Base-by-base conservation (phyloP, 2,888 invertebrate species). In the Orgyia antiqua region DNA sequence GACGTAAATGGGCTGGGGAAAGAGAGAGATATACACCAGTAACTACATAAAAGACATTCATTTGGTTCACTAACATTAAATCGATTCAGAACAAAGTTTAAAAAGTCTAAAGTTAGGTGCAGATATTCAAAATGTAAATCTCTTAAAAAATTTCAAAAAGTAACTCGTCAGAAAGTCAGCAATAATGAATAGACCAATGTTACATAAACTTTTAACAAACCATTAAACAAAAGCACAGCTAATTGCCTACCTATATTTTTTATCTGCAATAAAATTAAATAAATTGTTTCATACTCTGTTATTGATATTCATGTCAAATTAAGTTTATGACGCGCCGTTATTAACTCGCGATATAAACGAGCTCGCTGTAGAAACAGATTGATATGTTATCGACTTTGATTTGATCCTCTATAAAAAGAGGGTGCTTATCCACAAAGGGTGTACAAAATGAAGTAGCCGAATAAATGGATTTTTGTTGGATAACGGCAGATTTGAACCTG, bases 381-480 rank as follows among this genome's bases (percentile, higher is more conserved):
- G 23, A 29, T 43, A 42, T 13, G 31, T 37, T 35, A 41, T 50
- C 28, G 33, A 36, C 31, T 45, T 36, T 45, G 42, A 48, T 48
- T 47, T 44, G 33, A 47, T 44, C 31, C 31, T 47, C 24, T 31
- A 13, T 26, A 15, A 47, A 39, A 46, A 35, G 39, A 41, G 44
- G 44, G 40, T 43, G 39, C 13, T 25, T 27, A 24, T 33, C n/a
- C 24, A 24, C 24, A 7, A 13, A 18, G 33, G 33, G 33, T 15
- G n/a, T 11, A 10, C 4, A 6, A 13, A 12, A 13, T 13, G 12
- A 24, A 21, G 34, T 23, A 23, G 10, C 23, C 20, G 2, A 9
- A 31, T 39, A 46, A 46, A 46, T 39, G 39, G 46, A 20, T 20
- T 8, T 20, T 20, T 8, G 9, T 9, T n/a, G 20, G 18, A 2